A percentile compares a stretch with the other conserved stretches of the same genome.
Evolutionary conservation across 2,888 invertebrate genomes (phyloP).

Genomic region (Xestia rhomboidea): DNA sequence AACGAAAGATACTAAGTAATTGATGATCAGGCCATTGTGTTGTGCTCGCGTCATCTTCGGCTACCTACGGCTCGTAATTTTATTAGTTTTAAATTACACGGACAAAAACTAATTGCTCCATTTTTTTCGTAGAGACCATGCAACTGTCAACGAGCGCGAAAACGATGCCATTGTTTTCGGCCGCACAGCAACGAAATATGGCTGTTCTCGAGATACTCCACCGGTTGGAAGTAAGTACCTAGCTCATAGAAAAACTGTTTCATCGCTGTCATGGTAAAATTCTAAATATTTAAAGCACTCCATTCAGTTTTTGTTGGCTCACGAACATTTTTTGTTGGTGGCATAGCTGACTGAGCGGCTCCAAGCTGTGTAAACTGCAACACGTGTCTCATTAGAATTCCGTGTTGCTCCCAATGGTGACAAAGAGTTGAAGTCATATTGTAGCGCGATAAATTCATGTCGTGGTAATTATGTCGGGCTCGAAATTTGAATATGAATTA

Average conservation of each 20-base stretch:
- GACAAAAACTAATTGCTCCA: slow-evolving; percentile 24
- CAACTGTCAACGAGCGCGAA: slow-evolving; percentile 96
- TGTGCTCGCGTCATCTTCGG: slow-evolving; percentile 16
- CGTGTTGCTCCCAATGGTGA: slow-evolving; percentile 69
- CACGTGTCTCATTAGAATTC: slow-evolving; percentile 81
- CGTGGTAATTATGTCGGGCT: slow-evolving; percentile 78
- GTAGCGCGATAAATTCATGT: slow-evolving; percentile 80
- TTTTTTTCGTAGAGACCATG: slow-evolving; percentile 95
- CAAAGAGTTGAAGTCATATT: slow-evolving; percentile 74
- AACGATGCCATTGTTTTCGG: slow-evolving; percentile 97
- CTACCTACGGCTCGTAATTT: slow-evolving; percentile 15
- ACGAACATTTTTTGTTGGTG: slow-evolving; percentile 69
- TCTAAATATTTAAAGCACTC: slow-evolving; percentile 72
- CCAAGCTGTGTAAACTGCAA: slow-evolving; percentile 82
- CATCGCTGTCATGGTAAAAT: slow-evolving; percentile 53
- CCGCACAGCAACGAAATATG: slow-evolving; percentile 98
- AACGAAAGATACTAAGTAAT: slow-evolving; percentile 9
- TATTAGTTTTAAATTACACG: slow-evolving; percentile 22
- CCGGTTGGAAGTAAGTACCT: slow-evolving; percentile 96
- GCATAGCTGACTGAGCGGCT: slow-evolving; percentile 62
- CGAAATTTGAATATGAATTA: slow-evolving; percentile 85
- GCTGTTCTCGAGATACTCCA: slow-evolving; percentile 99
- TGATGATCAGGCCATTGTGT: slow-evolving; percentile 3
- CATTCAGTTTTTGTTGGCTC: slow-evolving; percentile 74
- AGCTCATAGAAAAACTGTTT: slow-evolving; percentile 54